Conservation (phyloP, 2,113 vertebrate species). For the Ochotona curzoniae region DNA sequence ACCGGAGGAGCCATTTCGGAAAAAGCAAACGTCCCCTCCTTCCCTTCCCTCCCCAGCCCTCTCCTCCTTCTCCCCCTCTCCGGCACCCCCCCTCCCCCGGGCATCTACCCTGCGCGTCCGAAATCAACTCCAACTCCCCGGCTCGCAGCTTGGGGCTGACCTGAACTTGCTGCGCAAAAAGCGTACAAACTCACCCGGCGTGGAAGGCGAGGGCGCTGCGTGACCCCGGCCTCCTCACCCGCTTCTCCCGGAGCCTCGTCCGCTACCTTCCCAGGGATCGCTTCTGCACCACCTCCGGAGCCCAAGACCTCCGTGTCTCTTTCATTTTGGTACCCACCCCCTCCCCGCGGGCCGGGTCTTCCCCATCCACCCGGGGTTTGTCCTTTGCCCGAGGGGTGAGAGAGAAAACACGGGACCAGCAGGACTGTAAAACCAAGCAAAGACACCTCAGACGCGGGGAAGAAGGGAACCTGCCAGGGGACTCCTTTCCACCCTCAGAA, state of each 20-base stretch:
- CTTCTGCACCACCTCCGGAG: not conserved
- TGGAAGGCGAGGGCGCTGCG: not conserved
- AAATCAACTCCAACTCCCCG: slow-evolving; percentile 45
- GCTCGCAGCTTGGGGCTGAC: slow-evolving; percentile 44
- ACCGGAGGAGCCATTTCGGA: slow-evolving; percentile 25
- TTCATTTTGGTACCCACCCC: not conserved
- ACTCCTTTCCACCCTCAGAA: not conserved
- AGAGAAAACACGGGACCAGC: too few relatives aligned
- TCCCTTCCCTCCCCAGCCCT: not conserved
- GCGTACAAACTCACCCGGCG: slow-evolving; percentile 63
- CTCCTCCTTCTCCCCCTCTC: not conserved
- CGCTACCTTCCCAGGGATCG: not conserved
- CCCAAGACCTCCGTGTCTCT: not conserved
- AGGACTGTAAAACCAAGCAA: not conserved
- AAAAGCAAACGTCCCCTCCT: not conserved
- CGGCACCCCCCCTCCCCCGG: not conserved
- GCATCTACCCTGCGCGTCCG: not conserved
- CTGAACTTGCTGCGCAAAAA: slow-evolving; percentile 70
- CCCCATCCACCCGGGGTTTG: not conserved
- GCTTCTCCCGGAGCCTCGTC: not conserved
- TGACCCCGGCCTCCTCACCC: not conserved
- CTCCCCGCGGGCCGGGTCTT: not conserved
- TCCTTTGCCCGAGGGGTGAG: not conserved
- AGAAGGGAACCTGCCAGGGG: not conserved
- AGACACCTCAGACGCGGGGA: not conserved